Evolutionary conservation across 1,140 invertebrate species (phyloP).

Genomic region (Papilio machaon): DNA sequence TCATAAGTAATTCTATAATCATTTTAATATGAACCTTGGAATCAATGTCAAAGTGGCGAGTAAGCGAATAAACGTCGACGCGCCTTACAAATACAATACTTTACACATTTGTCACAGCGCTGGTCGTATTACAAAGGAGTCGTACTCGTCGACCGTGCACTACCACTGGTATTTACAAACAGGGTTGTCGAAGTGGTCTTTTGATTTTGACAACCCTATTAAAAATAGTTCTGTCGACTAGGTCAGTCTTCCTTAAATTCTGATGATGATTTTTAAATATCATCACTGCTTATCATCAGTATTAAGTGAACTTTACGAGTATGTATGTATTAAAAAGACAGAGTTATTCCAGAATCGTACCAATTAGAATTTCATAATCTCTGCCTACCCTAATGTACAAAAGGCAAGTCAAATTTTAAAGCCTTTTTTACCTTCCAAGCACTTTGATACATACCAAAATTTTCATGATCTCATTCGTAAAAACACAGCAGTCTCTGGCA

Average conservation of each 20-base stretch:
- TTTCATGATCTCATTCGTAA: too few relatives aligned
- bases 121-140: constrained; percentile 63
- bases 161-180: constrained; percentile 50
- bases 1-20: background rate
- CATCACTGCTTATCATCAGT: too few relatives aligned
- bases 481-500: too few relatives aligned
- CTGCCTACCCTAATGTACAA: too few relatives aligned
- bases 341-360: too few relatives aligned
- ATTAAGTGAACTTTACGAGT: too few relatives aligned
- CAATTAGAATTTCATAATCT: background rate
- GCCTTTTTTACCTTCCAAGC: too few relatives aligned
- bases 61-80: constrained; percentile 29
- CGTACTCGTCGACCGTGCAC: constrained; percentile 66
- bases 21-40: constrained; percentile 6
- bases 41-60: background rate
- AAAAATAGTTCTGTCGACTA: background rate
- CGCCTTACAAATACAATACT: constrained; percentile 67
- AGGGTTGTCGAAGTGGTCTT: constrained; percentile 38
- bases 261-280: too few relatives aligned
- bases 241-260: too few relatives aligned
- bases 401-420: too few relatives aligned
- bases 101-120: constrained; percentile 71
- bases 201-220: background rate
- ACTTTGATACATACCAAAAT: too few relatives aligned
- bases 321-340: too few relatives aligned